Conservation (phyloP, 2,888 invertebrate genomes). For the Venustoraphidia nigricollis region DNA sequence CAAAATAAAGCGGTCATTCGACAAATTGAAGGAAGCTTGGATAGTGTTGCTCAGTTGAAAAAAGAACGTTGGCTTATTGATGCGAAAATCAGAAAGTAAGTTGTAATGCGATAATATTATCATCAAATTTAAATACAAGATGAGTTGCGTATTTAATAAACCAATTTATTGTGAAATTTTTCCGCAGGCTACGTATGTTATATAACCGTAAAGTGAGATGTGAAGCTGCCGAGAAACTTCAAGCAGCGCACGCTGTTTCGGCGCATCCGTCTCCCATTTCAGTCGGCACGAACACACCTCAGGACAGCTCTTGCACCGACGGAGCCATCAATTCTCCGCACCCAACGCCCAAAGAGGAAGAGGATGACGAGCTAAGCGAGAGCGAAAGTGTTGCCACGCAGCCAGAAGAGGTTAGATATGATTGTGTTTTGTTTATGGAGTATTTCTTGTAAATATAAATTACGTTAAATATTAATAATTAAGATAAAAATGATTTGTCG, state of each 20-base stretch:
- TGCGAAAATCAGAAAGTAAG: constrained; percentile 81
- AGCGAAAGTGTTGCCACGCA: constrained; percentile 80
- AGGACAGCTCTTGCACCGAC: constrained; percentile 16
- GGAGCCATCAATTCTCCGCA: constrained; percentile 31
- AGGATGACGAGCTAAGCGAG: constrained; percentile 60
- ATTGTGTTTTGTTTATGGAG: neutral
- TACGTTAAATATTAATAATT: no score
- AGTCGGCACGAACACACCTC: constrained; percentile 5
- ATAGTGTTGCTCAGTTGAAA: constrained; percentile 70
- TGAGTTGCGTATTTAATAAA: neutral
- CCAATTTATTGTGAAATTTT: constrained; percentile 4
- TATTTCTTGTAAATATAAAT: no score
- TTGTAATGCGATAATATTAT: constrained; percentile 12
- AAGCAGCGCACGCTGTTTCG: constrained; percentile 32
- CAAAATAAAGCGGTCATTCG: constrained; percentile 82
- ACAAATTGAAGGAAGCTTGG: constrained; percentile 79
- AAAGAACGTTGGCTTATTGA: constrained; percentile 88
- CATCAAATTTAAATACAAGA: no score
- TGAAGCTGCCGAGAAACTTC: constrained; percentile 53
- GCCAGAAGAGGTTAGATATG: constrained; percentile 52
- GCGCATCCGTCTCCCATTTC: constrained; percentile 10
- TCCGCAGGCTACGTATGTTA: constrained; percentile 44
- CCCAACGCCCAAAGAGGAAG: constrained; percentile 37
- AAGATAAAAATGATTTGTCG: no score
- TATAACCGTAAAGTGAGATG: constrained; percentile 61